These are phyloP conservation scores for Teleogryllus occipitalis DNA, from an alignment of 1,140 invertebrate genomes.

Conservation along the genomic window DNA sequence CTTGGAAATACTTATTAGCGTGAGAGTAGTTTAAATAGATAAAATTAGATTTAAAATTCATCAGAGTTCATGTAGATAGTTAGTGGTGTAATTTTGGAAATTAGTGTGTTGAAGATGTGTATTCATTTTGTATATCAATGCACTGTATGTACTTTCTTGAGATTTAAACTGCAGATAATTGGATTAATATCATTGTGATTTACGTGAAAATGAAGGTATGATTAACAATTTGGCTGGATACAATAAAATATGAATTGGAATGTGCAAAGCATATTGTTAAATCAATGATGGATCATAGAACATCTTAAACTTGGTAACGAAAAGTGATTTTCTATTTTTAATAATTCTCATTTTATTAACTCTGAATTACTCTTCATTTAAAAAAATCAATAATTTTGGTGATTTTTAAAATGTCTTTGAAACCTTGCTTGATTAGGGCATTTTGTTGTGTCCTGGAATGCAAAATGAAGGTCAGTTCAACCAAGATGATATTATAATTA, in stretches of 20 bases:
- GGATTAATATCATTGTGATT: too few relatives aligned
- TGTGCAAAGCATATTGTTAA: too few relatives aligned
- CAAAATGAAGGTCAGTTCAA: not conserved
- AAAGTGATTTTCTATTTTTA: too few relatives aligned
- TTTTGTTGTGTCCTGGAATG: not conserved
- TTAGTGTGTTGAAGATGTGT: not conserved
- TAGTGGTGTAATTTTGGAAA: not conserved
- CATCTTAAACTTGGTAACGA: too few relatives aligned
- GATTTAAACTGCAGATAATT: not conserved
- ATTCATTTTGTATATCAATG: not conserved
- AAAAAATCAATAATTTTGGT: too few relatives aligned
- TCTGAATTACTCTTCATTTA: too few relatives aligned
- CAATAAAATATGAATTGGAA: too few relatives aligned
- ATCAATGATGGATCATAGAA: too few relatives aligned
- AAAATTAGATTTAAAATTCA: not conserved
- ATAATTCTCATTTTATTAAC: too few relatives aligned
- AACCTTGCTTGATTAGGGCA: not conserved
- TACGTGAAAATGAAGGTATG: too few relatives aligned
- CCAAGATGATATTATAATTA: not conserved
- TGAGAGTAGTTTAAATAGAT: not conserved
- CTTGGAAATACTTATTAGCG: not conserved
- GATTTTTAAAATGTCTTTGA: not conserved
- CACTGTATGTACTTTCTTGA: not conserved
- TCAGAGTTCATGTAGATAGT: not conserved
- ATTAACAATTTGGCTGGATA: too few relatives aligned